Evolutionary conservation across 2,113 vertebrate species (phyloP).

Genomic region (Sinocyclocheilus grahami): DNA sequence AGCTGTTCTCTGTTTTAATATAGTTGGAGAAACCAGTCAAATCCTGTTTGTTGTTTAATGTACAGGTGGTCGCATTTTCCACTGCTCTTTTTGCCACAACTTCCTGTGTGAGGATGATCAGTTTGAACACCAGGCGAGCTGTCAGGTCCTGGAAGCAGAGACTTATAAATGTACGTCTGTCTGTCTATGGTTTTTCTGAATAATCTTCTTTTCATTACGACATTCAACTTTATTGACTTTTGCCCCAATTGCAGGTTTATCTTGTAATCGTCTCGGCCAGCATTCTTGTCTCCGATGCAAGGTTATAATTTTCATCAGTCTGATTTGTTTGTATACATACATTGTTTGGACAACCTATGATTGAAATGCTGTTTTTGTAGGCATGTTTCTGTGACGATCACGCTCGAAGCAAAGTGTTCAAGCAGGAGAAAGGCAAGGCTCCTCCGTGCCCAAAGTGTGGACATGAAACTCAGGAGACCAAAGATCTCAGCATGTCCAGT

Average conservation of each 20-base stretch:
- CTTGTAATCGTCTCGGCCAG: constrained; percentile 95
- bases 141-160: constrained; percentile 95
- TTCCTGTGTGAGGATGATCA: constrained; percentile 99
- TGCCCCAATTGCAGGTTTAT: constrained; percentile 80
- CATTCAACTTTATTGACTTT: no score
- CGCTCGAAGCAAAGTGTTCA: constrained; percentile 95
- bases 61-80: constrained; percentile 92
- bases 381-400: constrained; percentile 97
- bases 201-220: neutral
- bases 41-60: neutral
- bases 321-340: neutral
- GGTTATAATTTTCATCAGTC: constrained; percentile 72
- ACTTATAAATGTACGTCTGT: constrained; percentile 94
- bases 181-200: constrained; percentile 54
- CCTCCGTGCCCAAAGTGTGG: constrained; percentile 97
- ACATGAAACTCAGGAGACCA: constrained; percentile 96
- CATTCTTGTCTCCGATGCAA: constrained; percentile 98
- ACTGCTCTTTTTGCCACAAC: constrained; percentile 95
- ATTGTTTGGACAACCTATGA: neutral
- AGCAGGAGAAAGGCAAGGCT: constrained; percentile 93
- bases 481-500: constrained; percentile 99
- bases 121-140: constrained; percentile 99
- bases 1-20: no score
- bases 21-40: no score
- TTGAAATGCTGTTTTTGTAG: constrained; percentile 65